These are phyloP conservation scores for Tragelaphus strepsiceros DNA, from an alignment of 2,113 vertebrate genomes.

Conservation along the genomic window DNA sequence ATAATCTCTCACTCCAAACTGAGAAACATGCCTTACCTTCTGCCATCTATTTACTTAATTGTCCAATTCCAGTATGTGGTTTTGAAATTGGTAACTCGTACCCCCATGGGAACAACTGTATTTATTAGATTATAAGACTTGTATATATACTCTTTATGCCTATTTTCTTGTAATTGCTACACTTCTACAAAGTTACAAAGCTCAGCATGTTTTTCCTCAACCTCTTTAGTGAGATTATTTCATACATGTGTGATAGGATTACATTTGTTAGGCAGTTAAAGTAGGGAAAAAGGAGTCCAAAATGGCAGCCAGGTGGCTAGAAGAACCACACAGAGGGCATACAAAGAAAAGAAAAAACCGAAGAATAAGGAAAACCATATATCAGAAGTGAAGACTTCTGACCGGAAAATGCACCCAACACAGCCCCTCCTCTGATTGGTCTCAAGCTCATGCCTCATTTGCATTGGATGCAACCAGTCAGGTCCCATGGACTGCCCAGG, in stretches of 20 bases:
- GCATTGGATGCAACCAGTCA: neutral
- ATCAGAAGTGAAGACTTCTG: neutral
- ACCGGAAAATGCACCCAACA: neutral
- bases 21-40: neutral
- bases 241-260: neutral
- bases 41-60: neutral
- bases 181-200: neutral
- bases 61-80: neutral
- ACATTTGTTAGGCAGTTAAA: neutral
- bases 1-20: neutral
- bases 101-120: neutral
- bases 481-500: neutral
- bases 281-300: neutral
- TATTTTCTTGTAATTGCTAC: neutral
- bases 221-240: neutral
- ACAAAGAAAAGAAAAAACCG: neutral
- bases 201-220: neutral
- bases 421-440: neutral
- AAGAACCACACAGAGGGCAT: neutral
- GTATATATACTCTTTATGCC: neutral
- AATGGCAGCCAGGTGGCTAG: neutral
- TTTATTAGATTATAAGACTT: neutral
- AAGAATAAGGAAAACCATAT: neutral
- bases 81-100: neutral
- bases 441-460: neutral